phyloP scores from a whole-genome alignment of 2,888 invertebrate genomes.

The Belgica antarctica region DNA sequence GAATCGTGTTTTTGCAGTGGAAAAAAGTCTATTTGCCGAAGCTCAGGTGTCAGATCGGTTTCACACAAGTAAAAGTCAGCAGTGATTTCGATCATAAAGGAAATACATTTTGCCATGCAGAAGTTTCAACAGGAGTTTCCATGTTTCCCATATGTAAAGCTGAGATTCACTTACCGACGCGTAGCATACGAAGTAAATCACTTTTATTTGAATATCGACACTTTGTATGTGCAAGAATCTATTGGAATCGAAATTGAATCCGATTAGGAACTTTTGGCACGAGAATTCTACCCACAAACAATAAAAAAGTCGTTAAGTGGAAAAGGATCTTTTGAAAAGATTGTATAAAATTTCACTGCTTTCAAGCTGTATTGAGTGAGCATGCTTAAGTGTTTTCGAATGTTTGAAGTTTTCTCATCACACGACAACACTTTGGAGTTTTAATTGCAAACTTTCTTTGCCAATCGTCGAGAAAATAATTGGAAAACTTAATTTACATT shows the following conservation, averaged over 20 bases:
- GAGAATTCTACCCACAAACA: slow-evolving; percentile 14
- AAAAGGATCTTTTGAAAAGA: too few relatives aligned
- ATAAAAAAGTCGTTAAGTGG: not conserved
- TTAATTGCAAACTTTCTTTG: too few relatives aligned
- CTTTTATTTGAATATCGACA: slow-evolving; percentile 29
- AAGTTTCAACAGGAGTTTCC: not conserved
- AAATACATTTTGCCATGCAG: not conserved
- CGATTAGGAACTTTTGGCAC: slow-evolving; percentile 25
- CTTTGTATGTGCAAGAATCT: slow-evolving; percentile 7
- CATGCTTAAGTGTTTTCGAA: too few relatives aligned
- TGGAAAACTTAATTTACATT: too few relatives aligned
- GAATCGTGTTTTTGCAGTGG: too few relatives aligned
- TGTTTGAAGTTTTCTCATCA: too few relatives aligned
- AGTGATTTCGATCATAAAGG: slow-evolving; percentile 16
- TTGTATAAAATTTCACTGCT: too few relatives aligned
- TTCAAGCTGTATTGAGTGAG: too few relatives aligned
- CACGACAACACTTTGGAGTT: too few relatives aligned
- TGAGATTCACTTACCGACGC: slow-evolving; percentile 15
- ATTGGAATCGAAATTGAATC: slow-evolving; percentile 31
- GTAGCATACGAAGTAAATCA: not conserved
- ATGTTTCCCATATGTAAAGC: not conserved
- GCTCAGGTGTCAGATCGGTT: not conserved
- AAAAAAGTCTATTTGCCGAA: not conserved
- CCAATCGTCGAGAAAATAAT: too few relatives aligned
- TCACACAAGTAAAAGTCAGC: slow-evolving; percentile 38